Evolutionary conservation across 2,888 invertebrate genomes (phyloP).

Genomic region (Agapostemon virescens): DNA sequence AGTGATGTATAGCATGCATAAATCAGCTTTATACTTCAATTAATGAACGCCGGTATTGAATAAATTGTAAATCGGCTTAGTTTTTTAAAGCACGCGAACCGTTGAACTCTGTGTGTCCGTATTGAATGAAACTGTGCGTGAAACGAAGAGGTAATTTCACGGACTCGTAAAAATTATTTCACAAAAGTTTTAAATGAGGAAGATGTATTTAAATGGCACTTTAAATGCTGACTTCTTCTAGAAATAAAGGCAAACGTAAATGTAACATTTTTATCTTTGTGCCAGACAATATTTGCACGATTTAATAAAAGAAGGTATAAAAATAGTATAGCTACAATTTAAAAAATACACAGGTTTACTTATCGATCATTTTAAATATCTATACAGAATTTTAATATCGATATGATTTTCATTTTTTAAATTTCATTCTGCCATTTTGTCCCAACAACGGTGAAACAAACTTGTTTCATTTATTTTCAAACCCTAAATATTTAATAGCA

Average conservation of each 20-base stretch:
- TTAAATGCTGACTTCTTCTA: no score
- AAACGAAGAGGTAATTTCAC: neutral
- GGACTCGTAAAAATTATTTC: neutral
- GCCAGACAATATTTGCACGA: neutral
- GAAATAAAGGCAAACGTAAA: neutral
- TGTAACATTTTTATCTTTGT: neutral
- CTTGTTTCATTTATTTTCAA: neutral
- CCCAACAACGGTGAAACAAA: neutral
- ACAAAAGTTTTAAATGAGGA: neutral
- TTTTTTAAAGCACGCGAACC: neutral
- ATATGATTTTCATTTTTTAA: no score
- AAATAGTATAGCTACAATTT: neutral
- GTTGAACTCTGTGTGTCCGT: neutral
- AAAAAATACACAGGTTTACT: neutral
- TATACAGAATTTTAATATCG: neutral
- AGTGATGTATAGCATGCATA: neutral
- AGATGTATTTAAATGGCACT: no score
- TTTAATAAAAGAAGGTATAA: no score
- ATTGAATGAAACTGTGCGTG: neutral
- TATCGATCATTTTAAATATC: neutral
- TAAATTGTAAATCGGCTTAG: slow-evolving; percentile 7
- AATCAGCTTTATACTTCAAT: neutral
- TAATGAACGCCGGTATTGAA: neutral
- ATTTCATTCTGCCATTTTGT: neutral
- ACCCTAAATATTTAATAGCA: neutral